Base-by-base conservation (phyloP, 2,888 invertebrate genomes). In the Antitype chi region DNA sequence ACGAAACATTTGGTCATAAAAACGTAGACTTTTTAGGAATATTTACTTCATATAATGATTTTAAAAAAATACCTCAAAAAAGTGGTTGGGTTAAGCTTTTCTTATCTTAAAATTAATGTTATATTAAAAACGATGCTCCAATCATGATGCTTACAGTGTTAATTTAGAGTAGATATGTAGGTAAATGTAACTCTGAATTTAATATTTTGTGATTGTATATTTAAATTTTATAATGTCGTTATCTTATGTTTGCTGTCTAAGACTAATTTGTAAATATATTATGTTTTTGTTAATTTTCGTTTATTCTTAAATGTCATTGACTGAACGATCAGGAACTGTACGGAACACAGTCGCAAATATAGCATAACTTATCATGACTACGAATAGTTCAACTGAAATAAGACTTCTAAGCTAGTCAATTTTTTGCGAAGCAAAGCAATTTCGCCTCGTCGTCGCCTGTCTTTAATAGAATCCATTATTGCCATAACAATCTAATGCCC, bases 191-290 rank as follows among this genome's bases (percentile, higher is more conserved):
- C 72, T 74, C 55, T 67, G 68, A 70, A 81, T 80, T 78, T 66
- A 69, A 78, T 83, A 74, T 77, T 84, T 83, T 81, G 76, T 86
- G 78, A 79, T 79, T 78, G 70, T 86, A 60, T 86, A 72, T 72
- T 76, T 47, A 60, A 78, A 76, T 69, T 84, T 69, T 80, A 80
- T 72, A 74, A 57, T 68, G 67, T 77, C 70, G 79, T 76, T 86
- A 69, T 75, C 69, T 70, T 81, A 78, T 82, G 68, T 88, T 87
- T 59, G 38, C n/a, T 86, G 72, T 86, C 52, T 86, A 81, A 78
- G 74, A 53, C 62, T 86, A 85, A 73, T 47, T 72, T 81, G 74
- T 81, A 57, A 78, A 78, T 78, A 78, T 68, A 63, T 68, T 62
- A 67, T 52, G 52, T 80, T 78, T 85, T 76, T 76, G 74, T 87